phyloP scores from a whole-genome alignment of 2,888 invertebrate species.

The Drosophila algonquin region DNA sequence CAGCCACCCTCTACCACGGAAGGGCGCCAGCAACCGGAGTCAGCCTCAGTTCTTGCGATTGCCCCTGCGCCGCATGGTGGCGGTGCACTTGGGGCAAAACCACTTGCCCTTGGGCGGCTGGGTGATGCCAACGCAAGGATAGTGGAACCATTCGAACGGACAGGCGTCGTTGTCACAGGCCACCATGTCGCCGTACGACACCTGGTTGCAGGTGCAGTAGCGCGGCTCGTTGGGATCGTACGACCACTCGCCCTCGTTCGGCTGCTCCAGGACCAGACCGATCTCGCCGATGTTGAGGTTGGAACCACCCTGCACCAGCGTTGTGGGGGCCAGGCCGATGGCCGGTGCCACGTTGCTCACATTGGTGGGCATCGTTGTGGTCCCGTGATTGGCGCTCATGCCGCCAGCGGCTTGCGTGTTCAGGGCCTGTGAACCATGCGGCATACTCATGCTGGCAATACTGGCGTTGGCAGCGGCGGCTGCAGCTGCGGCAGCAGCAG shows the following conservation, averaged over 20 bases:
- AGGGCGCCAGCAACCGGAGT: slow-evolving; percentile 30
- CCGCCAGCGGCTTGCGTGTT: slow-evolving; percentile 1
- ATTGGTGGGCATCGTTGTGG: not conserved
- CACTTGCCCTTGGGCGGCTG: slow-evolving; percentile 99
- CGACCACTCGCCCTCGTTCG: slow-evolving; percentile 92
- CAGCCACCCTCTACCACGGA: slow-evolving; percentile 19
- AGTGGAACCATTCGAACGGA: slow-evolving; percentile 99
- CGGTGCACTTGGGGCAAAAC: slow-evolving; percentile 98
- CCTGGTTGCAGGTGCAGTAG: slow-evolving; percentile 98
- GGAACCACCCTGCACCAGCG: slow-evolving; percentile 66
- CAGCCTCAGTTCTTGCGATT: slow-evolving; percentile 89
- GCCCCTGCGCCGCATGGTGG: slow-evolving; percentile 92
- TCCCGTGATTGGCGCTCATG: not conserved
- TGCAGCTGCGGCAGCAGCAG: slow-evolving; percentile 29
- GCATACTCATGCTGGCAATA: slow-evolving; percentile 25
- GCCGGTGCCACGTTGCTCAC: slow-evolving; percentile 39
- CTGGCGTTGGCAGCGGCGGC: slow-evolving; percentile 48
- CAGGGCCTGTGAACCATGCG: slow-evolving; percentile 33
- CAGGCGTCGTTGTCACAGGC: slow-evolving; percentile 99
- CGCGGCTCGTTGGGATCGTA: slow-evolving; percentile 98
- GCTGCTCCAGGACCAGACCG: slow-evolving; percentile 82
- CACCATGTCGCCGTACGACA: slow-evolving; percentile 99
- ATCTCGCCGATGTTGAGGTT: slow-evolving; percentile 76
- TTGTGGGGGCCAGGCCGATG: slow-evolving; percentile 65
- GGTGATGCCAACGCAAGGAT: slow-evolving; percentile 97